Conservation (phyloP, 2,888 invertebrate genomes). For the Notodonta dromedarius region DNA sequence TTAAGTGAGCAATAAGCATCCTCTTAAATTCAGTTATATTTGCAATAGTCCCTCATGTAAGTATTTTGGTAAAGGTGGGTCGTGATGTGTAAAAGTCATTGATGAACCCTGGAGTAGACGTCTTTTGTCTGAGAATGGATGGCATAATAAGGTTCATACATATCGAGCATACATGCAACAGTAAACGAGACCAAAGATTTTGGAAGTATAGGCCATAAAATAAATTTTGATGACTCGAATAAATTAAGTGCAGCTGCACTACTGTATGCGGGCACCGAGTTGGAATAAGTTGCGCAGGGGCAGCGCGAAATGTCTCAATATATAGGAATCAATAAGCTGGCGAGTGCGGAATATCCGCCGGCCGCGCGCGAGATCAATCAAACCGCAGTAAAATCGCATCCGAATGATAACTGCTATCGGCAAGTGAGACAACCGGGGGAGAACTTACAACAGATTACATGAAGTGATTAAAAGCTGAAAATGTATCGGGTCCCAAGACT, state of each 20-base stretch:
- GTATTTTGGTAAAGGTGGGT: too few species aligned
- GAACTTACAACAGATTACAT: not conserved
- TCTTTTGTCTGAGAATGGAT: too few species aligned
- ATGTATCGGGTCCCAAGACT: too few species aligned
- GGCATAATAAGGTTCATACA: too few species aligned
- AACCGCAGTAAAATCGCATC: conserved; percentile 66
- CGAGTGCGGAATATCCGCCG: conserved; percentile 37
- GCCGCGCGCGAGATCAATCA: conserved; percentile 60
- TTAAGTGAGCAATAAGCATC: too few species aligned
- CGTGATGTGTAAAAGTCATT: too few species aligned
- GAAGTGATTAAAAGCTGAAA: not conserved
- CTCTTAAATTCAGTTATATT: too few species aligned
- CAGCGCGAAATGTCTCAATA: conserved; percentile 53
- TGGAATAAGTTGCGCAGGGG: conserved; percentile 19
- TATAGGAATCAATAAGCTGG: conserved; percentile 61
- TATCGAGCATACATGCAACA: too few species aligned
- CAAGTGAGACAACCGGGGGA: conserved; percentile 35
- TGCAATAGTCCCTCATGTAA: too few species aligned
- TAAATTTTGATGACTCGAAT: not conserved
- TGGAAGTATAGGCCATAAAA: not conserved
- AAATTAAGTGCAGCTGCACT: not conserved
- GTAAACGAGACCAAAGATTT: too few species aligned
- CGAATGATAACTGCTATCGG: conserved; percentile 54
- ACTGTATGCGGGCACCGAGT: conserved; percentile 15
- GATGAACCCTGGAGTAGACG: too few species aligned